Percentiles rank a stretch among this genome's conserved stretches.
These are phyloP conservation scores for Pipistrellus kuhlii DNA, from an alignment of 2,797 vertebrate species.

Conservation along the genomic window DNA sequence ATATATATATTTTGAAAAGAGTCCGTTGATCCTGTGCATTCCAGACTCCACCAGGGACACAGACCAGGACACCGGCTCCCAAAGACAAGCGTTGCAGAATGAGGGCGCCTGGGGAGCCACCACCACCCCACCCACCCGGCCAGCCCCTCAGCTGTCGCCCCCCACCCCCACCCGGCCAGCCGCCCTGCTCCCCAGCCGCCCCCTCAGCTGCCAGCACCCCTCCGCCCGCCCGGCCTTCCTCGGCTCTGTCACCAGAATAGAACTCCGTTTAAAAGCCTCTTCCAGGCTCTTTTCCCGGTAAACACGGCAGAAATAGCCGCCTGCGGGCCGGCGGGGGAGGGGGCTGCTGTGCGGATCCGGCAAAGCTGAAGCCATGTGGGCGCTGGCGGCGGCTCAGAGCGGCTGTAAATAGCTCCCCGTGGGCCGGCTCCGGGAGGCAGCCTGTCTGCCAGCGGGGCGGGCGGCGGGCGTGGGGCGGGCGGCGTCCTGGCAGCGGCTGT, in stretches of 20 bases:
- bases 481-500: background rate
- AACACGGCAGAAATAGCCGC: slow-evolving; percentile 69
- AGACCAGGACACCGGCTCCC: background rate
- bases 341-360: background rate
- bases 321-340: slow-evolving; percentile 24
- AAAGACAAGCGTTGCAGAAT: background rate
- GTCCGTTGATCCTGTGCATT: background rate
- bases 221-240: background rate
- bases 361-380: slow-evolving; percentile 52
- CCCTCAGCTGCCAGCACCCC: background rate
- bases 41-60: background rate
- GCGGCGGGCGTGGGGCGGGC: background rate
- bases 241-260: slow-evolving; percentile 41
- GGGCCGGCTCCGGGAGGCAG: slow-evolving; percentile 58
- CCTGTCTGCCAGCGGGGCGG: background rate
- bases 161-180: no score
- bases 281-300: slow-evolving; percentile 20
- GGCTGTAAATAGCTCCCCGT: slow-evolving; percentile 77
- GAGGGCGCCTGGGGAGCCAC: rapidly evolving
- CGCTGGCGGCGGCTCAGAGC: slow-evolving; percentile 42
- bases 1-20: background rate
- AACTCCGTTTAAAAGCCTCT: slow-evolving; percentile 26
- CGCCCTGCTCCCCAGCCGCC: no score
- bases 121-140: background rate
- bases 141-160: background rate